Evolutionary conservation across 2,113 vertebrate species (phyloP).

Genomic region (Bothrops jararaca): DNA sequence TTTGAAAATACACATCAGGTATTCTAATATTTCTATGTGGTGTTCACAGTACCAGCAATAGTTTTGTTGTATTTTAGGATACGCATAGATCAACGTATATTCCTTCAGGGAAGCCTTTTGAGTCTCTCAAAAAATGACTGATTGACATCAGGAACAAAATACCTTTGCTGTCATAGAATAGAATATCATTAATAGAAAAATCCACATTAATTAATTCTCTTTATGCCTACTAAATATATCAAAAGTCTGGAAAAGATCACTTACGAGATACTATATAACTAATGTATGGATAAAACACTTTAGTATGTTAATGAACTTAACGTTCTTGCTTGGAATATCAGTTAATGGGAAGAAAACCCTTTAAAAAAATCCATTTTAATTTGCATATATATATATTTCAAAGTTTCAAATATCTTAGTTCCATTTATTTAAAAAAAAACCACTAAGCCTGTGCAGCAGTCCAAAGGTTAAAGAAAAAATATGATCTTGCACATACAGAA

Average conservation of each 20-base stretch:
- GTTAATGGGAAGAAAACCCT: conserved; percentile 28
- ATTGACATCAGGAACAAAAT: conserved; percentile 66
- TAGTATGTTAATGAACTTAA: conserved; percentile 33
- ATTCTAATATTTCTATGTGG: conserved; percentile 48
- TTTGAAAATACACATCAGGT: conserved; percentile 50
- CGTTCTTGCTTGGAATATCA: conserved; percentile 20
- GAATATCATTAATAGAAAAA: conserved; percentile 58
- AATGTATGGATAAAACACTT: conserved; percentile 37
- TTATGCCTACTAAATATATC: conserved; percentile 53
- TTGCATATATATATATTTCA: conserved; percentile 12
- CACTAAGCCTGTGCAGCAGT: not conserved
- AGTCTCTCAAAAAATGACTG: conserved; percentile 63
- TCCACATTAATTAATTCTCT: conserved; percentile 64
- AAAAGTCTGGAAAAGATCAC: conserved; percentile 50
- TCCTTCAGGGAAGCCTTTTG: conserved; percentile 68
- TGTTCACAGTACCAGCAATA: conserved; percentile 56
- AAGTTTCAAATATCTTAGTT: conserved; percentile 14
- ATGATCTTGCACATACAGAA: not conserved
- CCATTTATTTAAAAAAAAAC: not conserved
- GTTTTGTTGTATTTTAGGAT: conserved; percentile 66
- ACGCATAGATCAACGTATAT: conserved; percentile 67
- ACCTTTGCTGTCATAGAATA: conserved; percentile 54
- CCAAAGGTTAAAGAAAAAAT: not conserved
- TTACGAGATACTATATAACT: conserved; percentile 34
- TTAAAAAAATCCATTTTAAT: conserved; percentile 33